These are phyloP conservation scores for Caenorhabditis tropicalis DNA, from an alignment of 1,140 invertebrate genomes.

Conservation along the genomic window DNA sequence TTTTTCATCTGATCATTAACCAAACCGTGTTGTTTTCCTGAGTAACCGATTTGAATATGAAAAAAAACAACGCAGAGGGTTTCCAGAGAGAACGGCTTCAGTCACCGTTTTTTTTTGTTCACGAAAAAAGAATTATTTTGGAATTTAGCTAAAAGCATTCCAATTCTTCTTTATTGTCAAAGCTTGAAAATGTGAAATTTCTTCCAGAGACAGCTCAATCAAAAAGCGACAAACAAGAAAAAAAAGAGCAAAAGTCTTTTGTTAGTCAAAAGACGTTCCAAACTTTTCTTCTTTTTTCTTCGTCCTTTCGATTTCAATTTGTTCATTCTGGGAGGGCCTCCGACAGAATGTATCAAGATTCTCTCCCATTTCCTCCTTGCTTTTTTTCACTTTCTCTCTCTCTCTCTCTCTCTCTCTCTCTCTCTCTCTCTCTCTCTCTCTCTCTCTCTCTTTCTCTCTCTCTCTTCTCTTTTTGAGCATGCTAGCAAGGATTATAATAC, in stretches of 20 bases:
- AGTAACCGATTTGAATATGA: too few species aligned
- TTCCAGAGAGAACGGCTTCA: too few species aligned
- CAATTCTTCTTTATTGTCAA: neutral
- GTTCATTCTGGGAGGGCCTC: neutral
- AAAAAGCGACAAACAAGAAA: conserved; percentile 9
- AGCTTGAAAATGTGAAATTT: neutral
- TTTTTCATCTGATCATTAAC: too few species aligned
- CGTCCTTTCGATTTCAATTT: conserved; percentile 4
- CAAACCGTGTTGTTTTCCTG: too few species aligned
- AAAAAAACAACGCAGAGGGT: too few species aligned
- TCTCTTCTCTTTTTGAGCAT: conserved; percentile 10
- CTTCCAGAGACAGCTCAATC: neutral
- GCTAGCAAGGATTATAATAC: conserved; percentile 31
- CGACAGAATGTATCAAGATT: conserved; percentile 25
- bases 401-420: neutral
- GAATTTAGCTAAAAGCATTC: neutral
- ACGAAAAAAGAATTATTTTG: too few species aligned
- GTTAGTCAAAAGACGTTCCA: conserved; percentile 16
- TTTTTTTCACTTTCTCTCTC: neutral
- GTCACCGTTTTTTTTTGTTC: too few species aligned
- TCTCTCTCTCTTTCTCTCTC: neutral
- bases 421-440: neutral
- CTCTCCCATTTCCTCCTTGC: neutral
- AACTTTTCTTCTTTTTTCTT: neutral
- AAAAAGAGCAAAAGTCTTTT: conserved; percentile 6